Evolutionary conservation across 2,888 invertebrate species (phyloP), one percentile per base, ranked within the genome.

Genomic region (Rambutsinella grinnellia): DNA sequence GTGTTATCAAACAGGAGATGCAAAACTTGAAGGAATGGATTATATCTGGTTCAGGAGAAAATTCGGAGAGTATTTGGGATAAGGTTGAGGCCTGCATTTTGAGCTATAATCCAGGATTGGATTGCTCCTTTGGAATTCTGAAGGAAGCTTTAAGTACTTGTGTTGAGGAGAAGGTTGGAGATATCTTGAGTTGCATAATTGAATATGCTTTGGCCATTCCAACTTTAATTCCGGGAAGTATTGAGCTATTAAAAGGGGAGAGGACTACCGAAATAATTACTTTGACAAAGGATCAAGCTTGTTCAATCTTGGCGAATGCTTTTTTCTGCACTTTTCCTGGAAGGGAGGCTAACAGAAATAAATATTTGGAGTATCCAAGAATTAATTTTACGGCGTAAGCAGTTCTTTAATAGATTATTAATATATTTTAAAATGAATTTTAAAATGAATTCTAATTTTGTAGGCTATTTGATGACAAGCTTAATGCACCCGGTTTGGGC

Each of bases 41-140:
- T 51, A 5, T 15, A 51, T n/a, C 23, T 47, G 17, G 86, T 71
- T 26, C 51, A n/a, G 44, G 36, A n/a, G 2, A 13, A 19, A 17
- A 53, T 28, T 26, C 51, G n/a, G 13, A 17, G 23, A 44, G 56
- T 47, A 17, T 65, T 71, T 36, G 65, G 49, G 13, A 71, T 56
- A 47, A 28, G 44, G 19, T 21, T 23, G 54, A 54, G 19, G n/a
- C 19, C 24, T 54, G 54, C 19, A 23, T 54, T 23, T 5, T 5
- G 3, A 54, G 6, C 8, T 54, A 54, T n/a, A 21, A 21, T 21
- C 54, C 54, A 3, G 23, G 24, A 13, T 21, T 54, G 19, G 23
- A 54, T 17, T 27, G 27, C 6, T n/a, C 2, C 6, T 57, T 57
- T 27, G 27, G 6, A 3, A 57, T 57, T 28, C 23, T 57, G 28